Percentiles rank a stretch among this genome's conserved stretches.
Evolutionary conservation across 1,140 invertebrate genomes (phyloP).

Genomic region (Halotydeus destructor): DNA sequence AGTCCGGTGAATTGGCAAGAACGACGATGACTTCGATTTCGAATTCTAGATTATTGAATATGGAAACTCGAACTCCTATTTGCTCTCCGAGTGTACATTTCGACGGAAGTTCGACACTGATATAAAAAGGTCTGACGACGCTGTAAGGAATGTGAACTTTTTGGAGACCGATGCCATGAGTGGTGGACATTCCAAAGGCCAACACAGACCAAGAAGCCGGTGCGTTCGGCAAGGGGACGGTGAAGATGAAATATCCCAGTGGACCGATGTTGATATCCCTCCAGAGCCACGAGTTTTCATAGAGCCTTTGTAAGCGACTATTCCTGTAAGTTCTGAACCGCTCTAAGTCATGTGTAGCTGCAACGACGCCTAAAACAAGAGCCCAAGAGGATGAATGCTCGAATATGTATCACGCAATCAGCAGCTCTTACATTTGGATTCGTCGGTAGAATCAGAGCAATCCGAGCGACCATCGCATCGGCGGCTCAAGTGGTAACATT

Average conservation of each 20-base stretch:
- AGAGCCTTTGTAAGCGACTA: constrained; percentile 62
- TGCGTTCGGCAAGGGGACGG: constrained; percentile 53
- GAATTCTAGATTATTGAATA: constrained; percentile 76
- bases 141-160: constrained; percentile 51
- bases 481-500: constrained; percentile 50
- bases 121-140: constrained; percentile 72
- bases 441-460: constrained; percentile 70
- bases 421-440: constrained; percentile 55
- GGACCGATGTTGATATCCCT: constrained; percentile 79
- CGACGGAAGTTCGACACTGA: constrained; percentile 77
- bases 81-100: constrained; percentile 71
- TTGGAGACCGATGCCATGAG: constrained; percentile 64
- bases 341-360: constrained; percentile 7
- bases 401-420: too few species aligned
- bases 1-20: constrained; percentile 60
- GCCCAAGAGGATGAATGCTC: too few species aligned
- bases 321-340: constrained; percentile 47
- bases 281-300: constrained; percentile 87
- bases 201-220: constrained; percentile 82
- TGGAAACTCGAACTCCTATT: constrained; percentile 66
- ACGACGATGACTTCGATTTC: constrained; percentile 48
- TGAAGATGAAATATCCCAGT: constrained; percentile 55
- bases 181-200: constrained; percentile 67
- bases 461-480: constrained; percentile 47
- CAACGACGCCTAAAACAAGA: too few species aligned